Evolutionary conservation across 2,113 vertebrate species (phyloP).

Genomic region (Megaceryle maxima): DNA sequence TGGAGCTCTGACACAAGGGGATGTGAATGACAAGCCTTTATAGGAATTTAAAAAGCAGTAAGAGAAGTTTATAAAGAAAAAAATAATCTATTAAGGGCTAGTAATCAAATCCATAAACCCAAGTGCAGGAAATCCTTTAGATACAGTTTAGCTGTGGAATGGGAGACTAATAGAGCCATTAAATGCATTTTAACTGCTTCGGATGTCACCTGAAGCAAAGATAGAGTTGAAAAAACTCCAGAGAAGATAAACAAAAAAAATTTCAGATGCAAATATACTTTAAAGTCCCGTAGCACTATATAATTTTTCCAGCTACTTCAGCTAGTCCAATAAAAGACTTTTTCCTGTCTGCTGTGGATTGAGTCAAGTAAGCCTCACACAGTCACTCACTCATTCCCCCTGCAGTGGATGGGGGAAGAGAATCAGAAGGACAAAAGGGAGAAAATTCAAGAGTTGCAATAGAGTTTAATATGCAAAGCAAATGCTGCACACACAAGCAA

Average conservation of each 20-base stretch:
- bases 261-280: not conserved
- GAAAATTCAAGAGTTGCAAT: not conserved
- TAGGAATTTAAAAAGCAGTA: not conserved
- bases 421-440: not conserved
- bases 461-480: not conserved
- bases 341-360: not conserved
- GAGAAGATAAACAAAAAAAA: not conserved
- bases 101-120: not conserved
- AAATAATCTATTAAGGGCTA: not conserved
- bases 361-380: not conserved
- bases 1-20: not conserved
- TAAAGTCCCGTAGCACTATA: not conserved
- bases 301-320: not conserved
- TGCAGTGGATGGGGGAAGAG: not conserved
- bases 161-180: accelerated
- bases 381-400: accelerated
- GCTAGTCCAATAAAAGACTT: not conserved
- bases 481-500: not conserved
- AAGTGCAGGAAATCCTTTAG: not conserved
- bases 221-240: not conserved
- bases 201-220: not conserved
- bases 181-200: not conserved
- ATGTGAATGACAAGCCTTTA: not conserved
- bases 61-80: not conserved
- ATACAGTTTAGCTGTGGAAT: accelerated